These are phyloP conservation scores for Pavo muticus DNA, from an alignment of 2,113 vertebrate genomes.

Conservation along the genomic window DNA sequence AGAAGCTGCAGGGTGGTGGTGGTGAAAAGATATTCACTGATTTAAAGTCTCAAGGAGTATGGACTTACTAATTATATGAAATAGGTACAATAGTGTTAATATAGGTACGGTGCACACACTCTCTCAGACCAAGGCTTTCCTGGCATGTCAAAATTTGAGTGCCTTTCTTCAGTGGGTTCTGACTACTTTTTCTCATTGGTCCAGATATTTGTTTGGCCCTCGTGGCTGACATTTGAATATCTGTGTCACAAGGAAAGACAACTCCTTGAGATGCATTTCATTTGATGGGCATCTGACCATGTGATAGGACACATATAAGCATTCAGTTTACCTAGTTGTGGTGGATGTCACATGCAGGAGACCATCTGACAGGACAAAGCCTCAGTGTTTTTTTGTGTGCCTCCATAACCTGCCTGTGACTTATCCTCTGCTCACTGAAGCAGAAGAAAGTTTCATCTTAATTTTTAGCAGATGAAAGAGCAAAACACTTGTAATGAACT, in stretches of 20 bases:
- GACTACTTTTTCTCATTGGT: neutral
- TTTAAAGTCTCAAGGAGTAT: neutral
- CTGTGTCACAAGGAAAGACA: neutral
- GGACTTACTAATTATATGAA: neutral
- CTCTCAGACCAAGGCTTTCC: neutral
- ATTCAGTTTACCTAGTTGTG: neutral
- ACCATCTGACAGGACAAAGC: neutral
- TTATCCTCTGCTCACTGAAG: accelerated
- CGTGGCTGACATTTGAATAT: neutral
- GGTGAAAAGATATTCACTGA: accelerated
- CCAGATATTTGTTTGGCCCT: neutral
- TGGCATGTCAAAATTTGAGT: neutral
- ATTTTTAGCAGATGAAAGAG: neutral
- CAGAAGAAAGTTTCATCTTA: neutral
- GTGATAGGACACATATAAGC: neutral
- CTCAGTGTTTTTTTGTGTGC: neutral
- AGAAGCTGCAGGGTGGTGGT: neutral
- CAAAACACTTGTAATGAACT: neutral
- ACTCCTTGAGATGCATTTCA: neutral
- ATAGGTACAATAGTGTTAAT: neutral
- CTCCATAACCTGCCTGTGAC: neutral
- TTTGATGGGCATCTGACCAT: too few relatives aligned
- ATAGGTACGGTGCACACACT: too few relatives aligned
- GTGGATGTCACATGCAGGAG: neutral
- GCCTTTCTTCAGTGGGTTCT: neutral